Percentiles rank a stretch among this genome's conserved stretches.
Conservation (phyloP, 2,797 vertebrate species). For the Sebastes reedi region DNA sequence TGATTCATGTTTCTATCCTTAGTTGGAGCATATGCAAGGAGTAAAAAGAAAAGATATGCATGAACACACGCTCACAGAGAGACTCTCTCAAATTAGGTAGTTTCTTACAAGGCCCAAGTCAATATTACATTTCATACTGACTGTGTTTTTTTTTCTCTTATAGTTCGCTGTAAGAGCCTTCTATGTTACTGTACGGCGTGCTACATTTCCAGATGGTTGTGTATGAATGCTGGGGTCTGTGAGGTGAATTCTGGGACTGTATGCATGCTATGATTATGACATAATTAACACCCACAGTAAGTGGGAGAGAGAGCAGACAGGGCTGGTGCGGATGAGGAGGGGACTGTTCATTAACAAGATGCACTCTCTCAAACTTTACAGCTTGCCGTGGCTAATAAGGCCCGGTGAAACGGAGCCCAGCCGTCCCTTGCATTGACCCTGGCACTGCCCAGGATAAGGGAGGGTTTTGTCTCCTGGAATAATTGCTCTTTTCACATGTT, state of each 20-base stretch:
- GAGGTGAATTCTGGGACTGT: slow-evolving; percentile 76
- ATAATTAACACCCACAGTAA: slow-evolving; percentile 82
- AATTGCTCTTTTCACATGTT: slow-evolving; percentile 91
- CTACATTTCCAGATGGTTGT: slow-evolving; percentile 78
- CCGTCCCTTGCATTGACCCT: slow-evolving; percentile 82
- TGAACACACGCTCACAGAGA: slow-evolving; percentile 15
- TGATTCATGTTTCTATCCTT: slow-evolving; percentile 54
- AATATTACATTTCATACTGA: slow-evolving; percentile 68
- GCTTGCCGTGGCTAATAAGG: slow-evolving; percentile 84
- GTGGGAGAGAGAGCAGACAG: slow-evolving; percentile 71
- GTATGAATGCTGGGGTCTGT: slow-evolving; percentile 79
- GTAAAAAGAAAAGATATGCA: slow-evolving; percentile 49
- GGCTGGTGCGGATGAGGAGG: slow-evolving; percentile 68
- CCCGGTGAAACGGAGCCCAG: slow-evolving; percentile 80
- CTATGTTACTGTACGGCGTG: slow-evolving; percentile 63
- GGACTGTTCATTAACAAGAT: slow-evolving; percentile 84
- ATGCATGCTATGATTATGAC: slow-evolving; percentile 82
- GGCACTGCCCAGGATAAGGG: slow-evolving; percentile 83
- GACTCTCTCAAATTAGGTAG: slow-evolving; percentile 48
- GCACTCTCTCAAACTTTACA: slow-evolving; percentile 84
- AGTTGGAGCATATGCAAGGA: slow-evolving; percentile 39
- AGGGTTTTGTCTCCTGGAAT: slow-evolving; percentile 87
- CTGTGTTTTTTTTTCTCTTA: slow-evolving; percentile 36
- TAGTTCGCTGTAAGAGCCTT: slow-evolving; percentile 59
- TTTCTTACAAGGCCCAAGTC: slow-evolving; percentile 64